Percentiles rank a stretch among this genome's conserved stretches.
phyloP scores from a whole-genome alignment of 1,140 invertebrate genomes.

The Leptinotarsa undecemlineata region DNA sequence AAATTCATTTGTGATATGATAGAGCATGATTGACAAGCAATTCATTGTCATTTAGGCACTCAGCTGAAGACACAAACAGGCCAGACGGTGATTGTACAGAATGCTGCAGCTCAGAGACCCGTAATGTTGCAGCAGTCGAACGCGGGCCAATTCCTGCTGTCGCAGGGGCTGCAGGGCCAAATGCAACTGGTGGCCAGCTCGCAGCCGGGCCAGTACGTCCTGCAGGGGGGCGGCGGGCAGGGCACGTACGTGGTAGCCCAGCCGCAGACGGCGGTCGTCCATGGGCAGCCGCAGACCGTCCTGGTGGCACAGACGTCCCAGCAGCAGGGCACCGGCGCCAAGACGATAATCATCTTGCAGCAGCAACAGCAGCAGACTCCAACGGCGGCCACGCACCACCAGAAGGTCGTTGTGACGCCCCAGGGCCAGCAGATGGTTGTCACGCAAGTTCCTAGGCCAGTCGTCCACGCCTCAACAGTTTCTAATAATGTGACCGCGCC shows the following conservation, averaged over 20 bases:
- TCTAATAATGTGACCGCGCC: slow-evolving; percentile 53
- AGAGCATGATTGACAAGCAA: background rate
- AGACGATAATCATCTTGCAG: slow-evolving; percentile 75
- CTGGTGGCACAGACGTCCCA: slow-evolving; percentile 65
- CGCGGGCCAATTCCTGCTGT: slow-evolving; percentile 48
- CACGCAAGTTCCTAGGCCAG: slow-evolving; percentile 60
- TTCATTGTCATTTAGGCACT: slow-evolving; percentile 21
- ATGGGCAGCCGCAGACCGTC: slow-evolving; percentile 66
- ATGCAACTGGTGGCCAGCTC: slow-evolving; percentile 52
- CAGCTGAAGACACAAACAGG: slow-evolving; percentile 40
- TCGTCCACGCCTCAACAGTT: slow-evolving; percentile 58
- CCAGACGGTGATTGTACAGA: slow-evolving; percentile 58
- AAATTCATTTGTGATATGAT: too few species aligned
- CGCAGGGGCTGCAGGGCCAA: slow-evolving; percentile 49
- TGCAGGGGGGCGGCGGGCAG: slow-evolving; percentile 58
- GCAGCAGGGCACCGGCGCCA: slow-evolving; percentile 65
- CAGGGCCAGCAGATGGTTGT: slow-evolving; percentile 70
- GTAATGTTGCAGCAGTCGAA: slow-evolving; percentile 55
- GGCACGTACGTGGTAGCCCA: slow-evolving; percentile 69
- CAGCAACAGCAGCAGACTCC: slow-evolving; percentile 57
- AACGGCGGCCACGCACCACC: slow-evolving; percentile 49
- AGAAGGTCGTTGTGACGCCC: slow-evolving; percentile 65
- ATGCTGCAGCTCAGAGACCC: slow-evolving; percentile 48
- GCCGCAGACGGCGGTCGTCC: slow-evolving; percentile 63
- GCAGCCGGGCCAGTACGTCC: slow-evolving; percentile 59